Base-by-base conservation (phyloP, 2,797 vertebrate genomes). In the Hoplostethus mediterraneus region DNA sequence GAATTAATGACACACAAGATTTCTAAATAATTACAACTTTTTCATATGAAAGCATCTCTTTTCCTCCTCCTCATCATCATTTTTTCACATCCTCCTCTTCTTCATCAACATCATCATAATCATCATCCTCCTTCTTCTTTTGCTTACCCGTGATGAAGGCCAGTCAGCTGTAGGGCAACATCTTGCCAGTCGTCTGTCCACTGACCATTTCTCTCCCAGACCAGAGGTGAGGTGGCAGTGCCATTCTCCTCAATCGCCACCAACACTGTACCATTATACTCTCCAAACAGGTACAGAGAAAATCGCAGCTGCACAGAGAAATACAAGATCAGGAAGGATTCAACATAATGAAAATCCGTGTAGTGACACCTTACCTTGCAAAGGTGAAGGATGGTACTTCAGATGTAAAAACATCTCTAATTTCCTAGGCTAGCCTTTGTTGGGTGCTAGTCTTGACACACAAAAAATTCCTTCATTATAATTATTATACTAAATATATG, bases 191-290 rank as follows among this genome's bases (percentile, higher is more conserved):
- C 80, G 30, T 96, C 95, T 0, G 84, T 88, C 92, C 92, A 93
- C 60, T 88, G 92, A 47, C 93, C 93, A 47, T 88, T 77, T 71
- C 90, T 93, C 83, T 96, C 91, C 96, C 96, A 97, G 38, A 95
- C 51, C 58, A 93, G 83, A 2, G 86, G 71, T 5, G 81, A 61
- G 0, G 48, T 8, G 25, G 30, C 33, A n/a, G 84, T 90, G 16
- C 82, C 85, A 7, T 84, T 91, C 59, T 96, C 95, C 67, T 95
- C 94, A 62, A 95, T 76, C n/a, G 92, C 93, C 75, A 97, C 90
- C 64, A 92, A 79, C 75, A 98, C 48, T 0, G 96, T 95, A 30
- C 96, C 97, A 51, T 96, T 97, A 75, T 95, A 96, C 77, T 70
- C 77, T 13, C 97, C 96, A 64, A 91, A 93, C 33, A 97, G 45